Conservation (phyloP, 2,888 invertebrate genomes). For the Leptinotarsa rubiginosa region DNA sequence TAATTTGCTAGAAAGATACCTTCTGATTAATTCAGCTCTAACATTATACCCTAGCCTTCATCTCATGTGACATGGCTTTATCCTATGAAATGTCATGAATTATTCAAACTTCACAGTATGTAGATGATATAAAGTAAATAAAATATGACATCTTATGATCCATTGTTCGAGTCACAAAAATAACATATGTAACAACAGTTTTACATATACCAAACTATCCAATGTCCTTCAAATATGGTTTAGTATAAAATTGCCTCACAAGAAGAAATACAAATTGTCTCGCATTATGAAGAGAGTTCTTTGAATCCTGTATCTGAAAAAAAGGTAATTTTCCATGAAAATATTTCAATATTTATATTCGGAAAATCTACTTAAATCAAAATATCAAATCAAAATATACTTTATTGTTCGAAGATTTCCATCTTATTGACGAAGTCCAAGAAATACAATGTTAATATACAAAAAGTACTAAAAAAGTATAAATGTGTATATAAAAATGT, state of each 20-base stretch:
- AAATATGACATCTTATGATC: neutral
- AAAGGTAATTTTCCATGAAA: neutral
- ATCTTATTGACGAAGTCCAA: too few relatives aligned
- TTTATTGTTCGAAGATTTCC: too few relatives aligned
- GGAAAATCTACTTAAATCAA: too few relatives aligned
- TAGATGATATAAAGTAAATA: neutral
- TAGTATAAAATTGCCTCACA: slow-evolving; percentile 68
- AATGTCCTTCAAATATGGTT: slow-evolving; percentile 59
- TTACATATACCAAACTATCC: slow-evolving; percentile 21
- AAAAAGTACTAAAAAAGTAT: too few relatives aligned
- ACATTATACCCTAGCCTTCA: too few relatives aligned
- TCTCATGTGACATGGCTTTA: too few relatives aligned
- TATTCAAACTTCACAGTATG: neutral
- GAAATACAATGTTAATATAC: too few relatives aligned
- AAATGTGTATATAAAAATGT: too few relatives aligned
- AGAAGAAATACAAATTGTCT: slow-evolving; percentile 66
- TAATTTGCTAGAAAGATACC: too few relatives aligned
- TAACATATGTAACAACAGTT: slow-evolving; percentile 16
- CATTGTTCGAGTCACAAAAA: neutral
- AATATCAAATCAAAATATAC: too few relatives aligned
- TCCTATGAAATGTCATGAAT: too few relatives aligned
- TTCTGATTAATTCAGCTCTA: too few relatives aligned
- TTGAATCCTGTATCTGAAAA: slow-evolving; percentile 68
- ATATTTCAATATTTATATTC: neutral
- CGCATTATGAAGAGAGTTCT: slow-evolving; percentile 70